Evolutionary conservation across 1,140 invertebrate species (phyloP), one percentile per base, ranked within the genome.

Genomic region (Pogonus chalceus): DNA sequence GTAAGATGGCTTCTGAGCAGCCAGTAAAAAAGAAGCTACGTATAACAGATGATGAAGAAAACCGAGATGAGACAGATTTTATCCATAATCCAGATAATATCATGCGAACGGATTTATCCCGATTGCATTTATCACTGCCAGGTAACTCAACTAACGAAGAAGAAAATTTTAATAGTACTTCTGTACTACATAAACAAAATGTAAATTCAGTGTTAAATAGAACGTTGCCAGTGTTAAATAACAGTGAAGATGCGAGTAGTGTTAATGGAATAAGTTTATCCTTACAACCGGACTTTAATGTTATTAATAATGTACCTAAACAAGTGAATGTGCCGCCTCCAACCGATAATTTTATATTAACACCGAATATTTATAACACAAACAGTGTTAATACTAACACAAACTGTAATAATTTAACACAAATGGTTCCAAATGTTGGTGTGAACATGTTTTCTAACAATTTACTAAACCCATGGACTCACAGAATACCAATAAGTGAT

Each of bases 21-120:
- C 84, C 85, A 56, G 80, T 82, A 35, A 87, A 85, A 70, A 87
- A 87, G 68, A 85, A 85, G 62, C 78, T 81, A 58, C 76, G 82
- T 58, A 77, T 83, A 46, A 78, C 70, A 67, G 68, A 75, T 65
- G 63, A 70, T 31, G 75, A 76, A 52, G 74, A 76, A 12, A 74
- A 78, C 24, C 72, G 76, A 51, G 78, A 80, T 60, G 77, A 79
- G 58, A 68, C 72, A 14, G 66, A 70, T 18, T 66, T 73, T n/a
- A 68, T 67, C 22, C 61, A 65, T 22, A 65, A 61, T 53, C 22
- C 52, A 9, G 60, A 65, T 20, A 66, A 62, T 56, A 59, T 56
- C 9, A 60, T 60, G n/a, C 58, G 52, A 20, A 59, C 60, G 20
- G 53, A 62, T 58, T 49, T 65, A n/a, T 58, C 60, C 31, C 52